These are phyloP conservation scores for Dione vanillae DNA, from an alignment of 2,888 invertebrate genomes.

Conservation along the genomic window DNA sequence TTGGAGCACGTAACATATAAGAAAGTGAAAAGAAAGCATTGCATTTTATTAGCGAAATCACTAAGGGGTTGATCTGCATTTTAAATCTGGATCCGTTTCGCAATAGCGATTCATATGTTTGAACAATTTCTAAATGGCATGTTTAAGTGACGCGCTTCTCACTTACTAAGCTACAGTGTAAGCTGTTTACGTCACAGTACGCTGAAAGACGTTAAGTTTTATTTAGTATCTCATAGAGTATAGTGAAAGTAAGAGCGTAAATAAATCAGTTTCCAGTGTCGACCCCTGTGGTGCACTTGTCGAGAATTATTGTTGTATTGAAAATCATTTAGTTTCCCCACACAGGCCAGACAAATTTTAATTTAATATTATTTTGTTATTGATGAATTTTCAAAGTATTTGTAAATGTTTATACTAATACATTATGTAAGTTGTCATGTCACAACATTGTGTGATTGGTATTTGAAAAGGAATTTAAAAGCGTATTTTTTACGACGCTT, in stretches of 20 bases:
- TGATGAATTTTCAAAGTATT: neutral
- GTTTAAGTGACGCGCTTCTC: neutral
- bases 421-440: conserved; percentile 43
- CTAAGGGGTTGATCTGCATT: conserved; percentile 57
- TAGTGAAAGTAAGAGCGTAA: conserved; percentile 76
- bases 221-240: conserved; percentile 54
- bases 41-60: conserved; percentile 52
- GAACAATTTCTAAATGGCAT: conserved; percentile 15
- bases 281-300: conserved; percentile 68
- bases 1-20: conserved; percentile 59
- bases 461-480: conserved; percentile 42
- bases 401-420: neutral
- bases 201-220: conserved; percentile 44
- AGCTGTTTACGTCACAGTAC: conserved; percentile 44
- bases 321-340: conserved; percentile 30
- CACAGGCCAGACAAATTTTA: conserved; percentile 16
- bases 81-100: conserved; percentile 47
- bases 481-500: conserved; percentile 45
- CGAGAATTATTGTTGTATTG: conserved; percentile 45
- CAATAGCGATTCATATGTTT: conserved; percentile 39
- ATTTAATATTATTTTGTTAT: neutral
- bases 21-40: conserved; percentile 46
- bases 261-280: conserved; percentile 58
- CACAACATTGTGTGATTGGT: conserved; percentile 23
- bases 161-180: conserved; percentile 7